phyloP scores from a whole-genome alignment of 2,113 vertebrate species.

The Tragelaphus imberbis region DNA sequence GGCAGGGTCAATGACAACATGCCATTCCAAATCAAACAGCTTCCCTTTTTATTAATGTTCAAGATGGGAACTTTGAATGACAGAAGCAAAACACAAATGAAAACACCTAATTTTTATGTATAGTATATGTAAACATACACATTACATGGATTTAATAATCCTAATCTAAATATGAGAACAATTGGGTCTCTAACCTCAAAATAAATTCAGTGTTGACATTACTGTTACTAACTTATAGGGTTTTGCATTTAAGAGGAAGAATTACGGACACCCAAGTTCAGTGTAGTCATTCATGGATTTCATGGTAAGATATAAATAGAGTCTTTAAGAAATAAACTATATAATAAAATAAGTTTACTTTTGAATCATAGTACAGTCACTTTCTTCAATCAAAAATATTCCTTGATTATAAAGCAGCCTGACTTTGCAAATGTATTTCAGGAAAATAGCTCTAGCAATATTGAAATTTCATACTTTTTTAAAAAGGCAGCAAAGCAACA shows the following conservation, averaged over 20 bases:
- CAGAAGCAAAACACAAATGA: slow-evolving; percentile 42
- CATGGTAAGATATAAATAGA: slow-evolving; percentile 72
- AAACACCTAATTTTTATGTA: neutral
- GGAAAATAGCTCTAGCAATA: slow-evolving; percentile 77
- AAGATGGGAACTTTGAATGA: slow-evolving; percentile 21
- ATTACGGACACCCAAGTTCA: slow-evolving; percentile 46
- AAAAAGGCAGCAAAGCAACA: slow-evolving; percentile 70
- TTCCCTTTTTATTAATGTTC: slow-evolving; percentile 67
- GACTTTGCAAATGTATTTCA: slow-evolving; percentile 71
- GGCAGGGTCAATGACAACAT: neutral
- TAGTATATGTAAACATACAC: slow-evolving; percentile 10
- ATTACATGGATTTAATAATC: neutral
- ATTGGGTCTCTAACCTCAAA: neutral
- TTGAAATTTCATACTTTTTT: slow-evolving; percentile 64
- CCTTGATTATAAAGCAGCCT: slow-evolving; percentile 69
- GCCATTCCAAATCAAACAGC: slow-evolving; percentile 11
- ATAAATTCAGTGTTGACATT: neutral
- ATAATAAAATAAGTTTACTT: slow-evolving; percentile 75
- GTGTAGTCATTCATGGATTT: slow-evolving; percentile 31
- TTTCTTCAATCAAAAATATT: slow-evolving; percentile 73
- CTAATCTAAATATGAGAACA: neutral
- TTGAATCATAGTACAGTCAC: slow-evolving; percentile 72
- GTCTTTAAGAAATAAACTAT: slow-evolving; percentile 57
- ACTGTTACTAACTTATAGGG: neutral
- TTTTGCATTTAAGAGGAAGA: slow-evolving; percentile 28